phyloP scores from a whole-genome alignment of 2,797 vertebrate genomes.

The Hyperoplus lanceolatus region DNA sequence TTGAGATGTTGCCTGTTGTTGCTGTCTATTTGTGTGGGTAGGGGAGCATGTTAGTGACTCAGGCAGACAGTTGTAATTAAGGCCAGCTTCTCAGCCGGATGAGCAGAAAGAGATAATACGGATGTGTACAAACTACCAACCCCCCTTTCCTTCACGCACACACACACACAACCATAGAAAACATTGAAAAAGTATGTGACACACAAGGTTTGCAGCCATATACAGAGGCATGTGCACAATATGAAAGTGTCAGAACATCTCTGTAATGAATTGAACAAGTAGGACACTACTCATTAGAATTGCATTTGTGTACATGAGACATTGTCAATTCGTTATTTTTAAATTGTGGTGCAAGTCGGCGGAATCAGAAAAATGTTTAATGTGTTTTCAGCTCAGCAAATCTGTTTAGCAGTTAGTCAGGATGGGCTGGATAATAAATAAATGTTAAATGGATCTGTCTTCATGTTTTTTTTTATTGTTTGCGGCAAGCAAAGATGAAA shows the following conservation, averaged over 20 bases:
- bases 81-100: constrained; percentile 73
- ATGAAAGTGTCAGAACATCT: constrained; percentile 74
- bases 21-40: constrained; percentile 71
- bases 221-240: constrained; percentile 63
- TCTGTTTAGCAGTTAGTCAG: constrained; percentile 58
- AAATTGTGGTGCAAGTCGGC: constrained; percentile 45
- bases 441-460: constrained; percentile 49
- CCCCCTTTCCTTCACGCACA: background rate
- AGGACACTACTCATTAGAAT: constrained; percentile 81
- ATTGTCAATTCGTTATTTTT: constrained; percentile 67
- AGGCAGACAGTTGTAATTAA: constrained; percentile 80
- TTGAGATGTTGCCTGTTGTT: constrained; percentile 73
- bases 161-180: constrained; percentile 41
- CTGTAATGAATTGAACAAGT: constrained; percentile 81
- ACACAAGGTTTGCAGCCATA: constrained; percentile 62
- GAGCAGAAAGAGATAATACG: constrained; percentile 75
- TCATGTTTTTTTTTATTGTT: constrained; percentile 10
- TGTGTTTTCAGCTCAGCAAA: constrained; percentile 56
- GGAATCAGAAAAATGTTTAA: constrained; percentile 62
- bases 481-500: constrained; percentile 27
- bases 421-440: constrained; percentile 51
- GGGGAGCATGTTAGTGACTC: constrained; percentile 73
- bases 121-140: constrained; percentile 69
- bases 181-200: constrained; percentile 57
- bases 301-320: constrained; percentile 68